These are phyloP conservation scores for Jaculus jaculus DNA, from an alignment of 2,113 vertebrate genomes.

Conservation along the genomic window DNA sequence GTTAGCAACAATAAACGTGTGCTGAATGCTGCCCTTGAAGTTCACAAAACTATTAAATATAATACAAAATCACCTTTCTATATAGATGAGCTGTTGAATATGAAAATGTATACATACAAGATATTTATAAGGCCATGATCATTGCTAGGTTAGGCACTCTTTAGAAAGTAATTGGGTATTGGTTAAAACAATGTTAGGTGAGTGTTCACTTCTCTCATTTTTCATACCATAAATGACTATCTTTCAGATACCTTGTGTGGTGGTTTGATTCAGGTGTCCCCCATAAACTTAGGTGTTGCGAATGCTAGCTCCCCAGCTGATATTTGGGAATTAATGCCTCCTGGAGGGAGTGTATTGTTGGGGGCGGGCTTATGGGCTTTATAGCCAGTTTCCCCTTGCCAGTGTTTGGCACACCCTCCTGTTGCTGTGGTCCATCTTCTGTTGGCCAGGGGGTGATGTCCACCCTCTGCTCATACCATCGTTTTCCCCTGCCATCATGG, in stretches of 20 bases:
- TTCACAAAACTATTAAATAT: slow-evolving; percentile 35
- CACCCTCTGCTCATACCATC: no score
- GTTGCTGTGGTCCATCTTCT: no score
- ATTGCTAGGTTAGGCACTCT: background rate
- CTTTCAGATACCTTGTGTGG: slow-evolving; percentile 39
- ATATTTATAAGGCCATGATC: background rate
- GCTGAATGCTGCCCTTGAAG: background rate
- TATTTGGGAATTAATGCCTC: no score
- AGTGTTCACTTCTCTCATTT: background rate
- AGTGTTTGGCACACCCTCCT: no score
- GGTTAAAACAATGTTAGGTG: background rate
- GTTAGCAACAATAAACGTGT: background rate
- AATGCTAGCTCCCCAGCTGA: no score
- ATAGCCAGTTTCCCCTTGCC: no score
- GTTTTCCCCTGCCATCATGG: no score
- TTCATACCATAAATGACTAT: slow-evolving; percentile 14
- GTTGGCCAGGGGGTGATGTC: no score
- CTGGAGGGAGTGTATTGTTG: no score
- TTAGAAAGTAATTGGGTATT: background rate
- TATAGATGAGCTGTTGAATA: background rate
- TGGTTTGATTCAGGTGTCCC: no score
- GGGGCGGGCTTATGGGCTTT: no score
- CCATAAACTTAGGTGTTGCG: no score
- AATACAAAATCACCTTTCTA: background rate
- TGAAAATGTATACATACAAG: background rate